Percentiles rank a stretch among this genome's conserved stretches.
These are phyloP conservation scores for Trinorchestia longiramus DNA, from an alignment of 1,140 invertebrate genomes.

Conservation along the genomic window DNA sequence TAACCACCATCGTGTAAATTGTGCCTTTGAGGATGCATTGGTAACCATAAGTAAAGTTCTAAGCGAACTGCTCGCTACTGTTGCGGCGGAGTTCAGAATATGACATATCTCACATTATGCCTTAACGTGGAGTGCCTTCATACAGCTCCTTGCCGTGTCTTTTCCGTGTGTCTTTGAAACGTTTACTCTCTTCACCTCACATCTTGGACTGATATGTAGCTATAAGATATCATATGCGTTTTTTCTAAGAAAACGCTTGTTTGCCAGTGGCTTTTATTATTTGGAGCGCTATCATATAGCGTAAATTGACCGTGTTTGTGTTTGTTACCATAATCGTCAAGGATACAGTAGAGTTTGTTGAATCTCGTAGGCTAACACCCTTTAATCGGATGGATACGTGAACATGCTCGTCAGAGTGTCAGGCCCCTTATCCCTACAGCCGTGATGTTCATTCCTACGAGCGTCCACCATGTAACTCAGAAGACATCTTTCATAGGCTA, in stretches of 20 bases:
- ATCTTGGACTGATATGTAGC: neutral
- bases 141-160: conserved; percentile 19
- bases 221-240: neutral
- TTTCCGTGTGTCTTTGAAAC: neutral
- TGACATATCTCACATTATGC: conserved; percentile 13
- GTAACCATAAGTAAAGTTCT: neutral
- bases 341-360: neutral
- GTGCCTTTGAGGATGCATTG: conserved; percentile 35
- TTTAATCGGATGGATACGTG: neutral
- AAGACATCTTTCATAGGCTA: neutral
- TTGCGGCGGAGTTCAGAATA: neutral
- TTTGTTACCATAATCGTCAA: neutral
- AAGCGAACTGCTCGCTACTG: neutral
- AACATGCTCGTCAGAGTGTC: neutral
- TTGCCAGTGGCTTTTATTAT: neutral
- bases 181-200: neutral
- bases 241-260: neutral
- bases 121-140: conserved; percentile 36
- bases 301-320: neutral
- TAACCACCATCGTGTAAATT: neutral
- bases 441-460: too few species aligned
- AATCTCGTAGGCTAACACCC: neutral
- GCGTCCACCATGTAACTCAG: neutral
- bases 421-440: neutral
- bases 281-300: neutral